These are phyloP conservation scores for Phaetusa simplex DNA, from an alignment of 2,113 vertebrate genomes.

Conservation along the genomic window DNA sequence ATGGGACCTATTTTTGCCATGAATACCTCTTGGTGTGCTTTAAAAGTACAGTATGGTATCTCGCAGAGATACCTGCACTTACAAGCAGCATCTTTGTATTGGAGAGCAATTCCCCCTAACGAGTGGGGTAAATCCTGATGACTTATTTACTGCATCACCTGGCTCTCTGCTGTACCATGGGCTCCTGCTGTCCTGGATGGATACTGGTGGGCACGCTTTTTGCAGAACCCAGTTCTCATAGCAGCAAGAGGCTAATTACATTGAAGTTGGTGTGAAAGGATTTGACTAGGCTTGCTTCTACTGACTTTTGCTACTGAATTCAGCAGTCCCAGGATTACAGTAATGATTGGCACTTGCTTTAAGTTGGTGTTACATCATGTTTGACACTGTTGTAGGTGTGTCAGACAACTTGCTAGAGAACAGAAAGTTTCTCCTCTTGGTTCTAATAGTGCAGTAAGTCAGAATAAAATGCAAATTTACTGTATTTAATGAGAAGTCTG, in stretches of 20 bases:
- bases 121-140: background rate
- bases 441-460: background rate
- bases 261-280: accelerated
- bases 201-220: background rate
- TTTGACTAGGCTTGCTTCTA: background rate
- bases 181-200: background rate
- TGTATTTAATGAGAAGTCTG: background rate
- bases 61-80: background rate
- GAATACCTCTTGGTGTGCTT: background rate
- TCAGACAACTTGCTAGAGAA: background rate
- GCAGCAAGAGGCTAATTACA: background rate
- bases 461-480: background rate
- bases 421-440: background rate
- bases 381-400: background rate
- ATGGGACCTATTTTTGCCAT: background rate
- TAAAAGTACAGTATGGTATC: background rate
- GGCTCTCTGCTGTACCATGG: accelerated
- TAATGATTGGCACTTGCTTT: background rate
- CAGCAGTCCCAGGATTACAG: background rate
- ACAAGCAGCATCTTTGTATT: background rate
- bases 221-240: background rate
- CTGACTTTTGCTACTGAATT: background rate
- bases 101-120: background rate
- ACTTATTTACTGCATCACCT: background rate
- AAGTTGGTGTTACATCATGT: background rate